These are phyloP conservation scores for Xestobium rufovillosum DNA, from an alignment of 2,888 invertebrate genomes.

Conservation along the genomic window DNA sequence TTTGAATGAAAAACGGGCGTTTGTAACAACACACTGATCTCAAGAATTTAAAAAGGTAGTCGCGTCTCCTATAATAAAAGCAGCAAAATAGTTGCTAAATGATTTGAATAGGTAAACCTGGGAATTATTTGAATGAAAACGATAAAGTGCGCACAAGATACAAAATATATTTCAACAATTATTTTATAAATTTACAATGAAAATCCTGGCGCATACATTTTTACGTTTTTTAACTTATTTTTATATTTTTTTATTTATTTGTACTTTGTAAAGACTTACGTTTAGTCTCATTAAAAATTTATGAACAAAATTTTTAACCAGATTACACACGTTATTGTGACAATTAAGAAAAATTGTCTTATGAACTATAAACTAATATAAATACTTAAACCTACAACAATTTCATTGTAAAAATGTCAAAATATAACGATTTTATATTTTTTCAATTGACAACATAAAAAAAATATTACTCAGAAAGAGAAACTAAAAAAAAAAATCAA, in stretches of 20 bases:
- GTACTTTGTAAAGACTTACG: conserved; percentile 41
- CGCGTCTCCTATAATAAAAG: no score
- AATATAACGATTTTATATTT: conserved; percentile 17
- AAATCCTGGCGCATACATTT: conserved; percentile 38
- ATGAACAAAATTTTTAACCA: conserved; percentile 33
- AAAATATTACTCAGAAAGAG: conserved; percentile 7
- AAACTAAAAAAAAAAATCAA: conserved; percentile 17
- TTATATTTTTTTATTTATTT: conserved; percentile 36
- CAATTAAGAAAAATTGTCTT: conserved; percentile 35
- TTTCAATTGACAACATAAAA: neutral
- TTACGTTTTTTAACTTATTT: conserved; percentile 32
- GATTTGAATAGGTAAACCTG: no score
- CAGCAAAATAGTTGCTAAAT: no score
- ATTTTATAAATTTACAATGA: conserved; percentile 33
- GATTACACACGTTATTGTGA: conserved; percentile 34
- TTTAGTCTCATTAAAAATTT: conserved; percentile 39
- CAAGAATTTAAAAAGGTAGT: no score
- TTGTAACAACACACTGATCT: no score
- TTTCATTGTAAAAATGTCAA: conserved; percentile 27
- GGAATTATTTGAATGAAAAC: no score
- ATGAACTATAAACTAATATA: conserved; percentile 38
- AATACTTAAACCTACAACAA: conserved; percentile 37
- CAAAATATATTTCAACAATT: conserved; percentile 40
- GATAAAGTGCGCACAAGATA: conserved; percentile 38
- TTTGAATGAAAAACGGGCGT: no score